Conservation (phyloP, 2,888 invertebrate species). For the Coelogynopora nodosa region DNA sequence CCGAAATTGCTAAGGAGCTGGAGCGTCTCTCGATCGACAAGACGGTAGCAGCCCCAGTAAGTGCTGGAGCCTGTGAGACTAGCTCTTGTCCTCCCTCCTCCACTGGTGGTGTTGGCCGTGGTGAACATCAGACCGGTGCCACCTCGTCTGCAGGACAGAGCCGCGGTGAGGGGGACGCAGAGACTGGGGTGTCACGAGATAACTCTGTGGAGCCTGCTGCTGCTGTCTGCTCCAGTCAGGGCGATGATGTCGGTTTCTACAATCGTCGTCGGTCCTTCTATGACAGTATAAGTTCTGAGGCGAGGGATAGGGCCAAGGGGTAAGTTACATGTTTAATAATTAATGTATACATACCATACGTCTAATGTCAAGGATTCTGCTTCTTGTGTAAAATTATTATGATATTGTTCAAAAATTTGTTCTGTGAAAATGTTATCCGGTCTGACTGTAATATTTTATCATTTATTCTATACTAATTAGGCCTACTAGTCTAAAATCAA, state of each 20-base stretch:
- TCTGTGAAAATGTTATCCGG: no score
- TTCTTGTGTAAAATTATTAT: no score
- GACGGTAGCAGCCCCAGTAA: no score
- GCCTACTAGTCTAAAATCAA: no score
- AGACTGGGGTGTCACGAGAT: background rate
- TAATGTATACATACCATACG: no score
- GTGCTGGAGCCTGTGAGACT: background rate
- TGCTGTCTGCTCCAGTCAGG: background rate
- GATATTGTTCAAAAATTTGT: no score
- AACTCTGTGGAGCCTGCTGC: background rate
- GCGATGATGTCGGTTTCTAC: background rate
- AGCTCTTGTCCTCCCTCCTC: background rate
- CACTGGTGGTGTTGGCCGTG: no score
- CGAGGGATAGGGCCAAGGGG: conserved; percentile 4
- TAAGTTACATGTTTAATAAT: background rate
- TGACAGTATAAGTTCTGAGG: conserved; percentile 13
- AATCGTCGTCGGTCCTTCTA: background rate
- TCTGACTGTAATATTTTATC: no score
- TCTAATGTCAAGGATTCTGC: no score
- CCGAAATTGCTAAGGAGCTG: background rate
- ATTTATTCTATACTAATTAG: no score
- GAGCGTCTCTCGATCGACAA: background rate
- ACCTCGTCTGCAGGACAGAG: background rate
- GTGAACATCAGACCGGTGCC: no score
- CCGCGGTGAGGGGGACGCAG: background rate